Base-by-base conservation (phyloP, 2,113 vertebrate genomes). In the Orientallactaga bullata region DNA sequence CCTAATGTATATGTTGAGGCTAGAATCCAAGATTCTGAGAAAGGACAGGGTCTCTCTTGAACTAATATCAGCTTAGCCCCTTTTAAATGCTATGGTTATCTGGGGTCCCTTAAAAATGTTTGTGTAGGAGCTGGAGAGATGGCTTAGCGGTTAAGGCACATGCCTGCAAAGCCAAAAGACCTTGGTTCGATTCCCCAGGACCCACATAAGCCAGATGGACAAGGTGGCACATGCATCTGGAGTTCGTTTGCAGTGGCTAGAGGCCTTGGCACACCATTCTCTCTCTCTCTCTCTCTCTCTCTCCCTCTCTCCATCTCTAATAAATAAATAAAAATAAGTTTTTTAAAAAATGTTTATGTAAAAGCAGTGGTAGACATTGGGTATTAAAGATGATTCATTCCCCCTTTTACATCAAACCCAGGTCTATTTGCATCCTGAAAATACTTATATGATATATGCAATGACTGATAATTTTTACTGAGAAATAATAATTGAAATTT, bases 21-120 rank as follows among this genome's bases (percentile, higher is more conserved):
- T 88, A 76, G 71, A 97, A 88, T 88, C 30, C 82, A 84, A 95
- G 69, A 63, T 83, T 78, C 42, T 79, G 68, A 93, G 63, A 78
- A n/a, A 87, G 10, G 13, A 30, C 26, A 85, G 28, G 1, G 35
- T 61, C 37, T 26, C 30, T 93, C 24, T 94, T 91, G 78, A 80
- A 73, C 37, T n/a, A 80, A 78, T 32, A 55, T 83, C 78, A 91
- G 5, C 4, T 12, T 28, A 74, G 7, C 5, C 18, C 60, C 35
- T 91, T 93, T 81, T 28, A 83, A 79, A 87, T 24, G 7, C 61
- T 94, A 0, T n/a, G 39, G 17, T 55, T 74, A 71, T 26, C 68
- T 23, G 63, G 89, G 5, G 10, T 74, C 42, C 85, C 72, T 81
- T 60, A 55, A 65, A 87, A 71, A 47, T 39, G 17, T 71, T 4